Evolutionary conservation across 1,140 invertebrate genomes (phyloP), one percentile per base, ranked within the genome.

Genomic region (Antheraea mylitta): DNA sequence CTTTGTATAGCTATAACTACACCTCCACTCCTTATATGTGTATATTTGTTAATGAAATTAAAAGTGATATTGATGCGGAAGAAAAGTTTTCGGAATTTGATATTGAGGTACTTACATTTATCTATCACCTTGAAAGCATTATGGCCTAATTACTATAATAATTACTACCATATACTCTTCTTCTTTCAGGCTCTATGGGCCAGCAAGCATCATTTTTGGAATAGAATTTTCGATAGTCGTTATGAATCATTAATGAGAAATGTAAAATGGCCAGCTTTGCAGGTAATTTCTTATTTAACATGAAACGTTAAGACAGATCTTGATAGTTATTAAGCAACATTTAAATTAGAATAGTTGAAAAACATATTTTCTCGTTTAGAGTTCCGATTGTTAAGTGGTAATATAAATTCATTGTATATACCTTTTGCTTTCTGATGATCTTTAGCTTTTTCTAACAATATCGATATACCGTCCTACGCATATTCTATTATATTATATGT

Each of bases 181-280:
- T 36, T 64, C 60, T 81, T 80, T n/a, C 68, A 91, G 89, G 80
- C 89, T 8, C 53, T 69, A 2, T 91, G 89, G 89, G 69, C 79
- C 16, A 16, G 3, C 8, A 83, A 82, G 48, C 82, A 76, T 67
- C 65, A 75, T 42, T 91, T 76, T 71, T 89, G 89, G 89, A 85
- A 86, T 68, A 67, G 64, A 19, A 75, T 89, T 64, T 91, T 84
- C 66, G 81, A 89, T 36, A 86, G 80, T 69, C 82, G 89, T 5
- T 91, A 91, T 64, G 87, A 89, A 71, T 79, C 78, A 38, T 69
- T 91, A 13, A 89, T 91, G 87, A 81, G 85, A 71, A 86, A 81
- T 73, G 68, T 79, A 9, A 82, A 86, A 69, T 91, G 89, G 89
- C 89, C 89, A 4, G 66, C 85, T 9, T 72, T 91, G 58, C 83